Base-by-base conservation (phyloP, 2,113 vertebrate genomes). In the Actinemys pallida region DNA sequence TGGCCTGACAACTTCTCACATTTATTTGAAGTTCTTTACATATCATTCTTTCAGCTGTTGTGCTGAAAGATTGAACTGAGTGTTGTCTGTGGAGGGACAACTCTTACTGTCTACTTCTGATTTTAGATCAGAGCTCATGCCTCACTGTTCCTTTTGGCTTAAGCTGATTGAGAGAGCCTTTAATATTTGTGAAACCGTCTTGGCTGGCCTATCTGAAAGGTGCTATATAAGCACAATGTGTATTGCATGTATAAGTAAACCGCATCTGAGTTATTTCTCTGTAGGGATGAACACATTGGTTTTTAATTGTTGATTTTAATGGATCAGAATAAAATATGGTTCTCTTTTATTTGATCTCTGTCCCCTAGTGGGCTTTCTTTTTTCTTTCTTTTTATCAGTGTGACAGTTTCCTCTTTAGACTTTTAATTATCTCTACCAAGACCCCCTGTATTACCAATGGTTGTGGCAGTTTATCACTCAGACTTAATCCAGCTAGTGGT, bases 221-320 rank as follows among this genome's bases (percentile, higher is more conserved):
- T 87, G 76, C 93, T 91, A 83, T 87, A 62, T 78, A 94, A 95
- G 87, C 59, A 29, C 25, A 35, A 87, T 6, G 17, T 90, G 84
- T 65, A 92, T 84, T 95, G 86, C 90, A 85, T 92, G 25, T 52
- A 8, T 65, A 96, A 97, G 87, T 87, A 84, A 82, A 90, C 45
- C 69, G 16, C n/a, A 90, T 95, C 50, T 87, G 42, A 88, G 49
- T 90, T 94, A 83, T 88, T 92, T 97, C 95, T 96, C 93, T 96
- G 22, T 86, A 85, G 81, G 87, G 87, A 97, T 53, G 84, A 98
- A 93, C 11, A 47, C 94, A 96, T 92, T 96, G 59, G 84, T 25
- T 95, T 98, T 98, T 97, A 98, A 96, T 97, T 98, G 93, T 98
- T 96, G 95, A 86, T 98, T 97, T 97, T 98, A 98, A 97, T 96